Base-by-base conservation (phyloP, 2,797 vertebrate species). In the Sparus aurata region DNA sequence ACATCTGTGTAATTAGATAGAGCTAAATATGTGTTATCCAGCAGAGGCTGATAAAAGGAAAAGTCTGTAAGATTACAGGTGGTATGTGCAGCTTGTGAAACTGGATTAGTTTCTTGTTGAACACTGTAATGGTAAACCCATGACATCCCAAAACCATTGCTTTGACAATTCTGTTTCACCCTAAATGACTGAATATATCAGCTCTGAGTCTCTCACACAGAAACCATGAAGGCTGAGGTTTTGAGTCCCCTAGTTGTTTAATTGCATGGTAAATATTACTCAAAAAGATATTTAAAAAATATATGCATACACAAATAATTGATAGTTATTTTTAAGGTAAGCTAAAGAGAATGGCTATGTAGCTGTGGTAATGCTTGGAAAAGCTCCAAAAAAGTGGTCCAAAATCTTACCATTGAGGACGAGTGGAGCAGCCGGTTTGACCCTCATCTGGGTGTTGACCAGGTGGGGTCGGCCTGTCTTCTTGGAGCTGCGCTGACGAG, bases 391-490 rank as follows among this genome's bases (percentile, higher is more conserved):
- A 18, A 0, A 2, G 9, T 20, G 1, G 15, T 46, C 13, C 7
- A 54, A 30, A 41, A 22, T 66, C 86, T 86, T 87, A 99, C 98
- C 98, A 82, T 96, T 96, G 59, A 97, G 93, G 6, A 91, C 92
- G 9, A 97, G 94, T 1, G 96, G 95, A 0, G 95, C 92, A 12
- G 91, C 89, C 13, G 95, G 96, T 91, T 98, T 99, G 57, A 97
- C 93, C 91, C 98, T 96, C 97, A 98, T 98, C 79, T 97, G 97
- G 73, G 97, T 98, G 92, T 98, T 98, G 85, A 99, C 97, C 86
- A 98, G 87, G 77, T 95, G 92, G 60, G 89, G 92, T n/a, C 95
- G 94, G 25, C 97, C 96, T 0, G 90, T 95, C 89, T 96, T 98
- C 92, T 97, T 98, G 69, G 97, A 96, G 85, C 94, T 96, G 57